These are phyloP conservation scores for Brachynemurus nebulosus DNA, from an alignment of 2,888 invertebrate species.

Conservation along the genomic window DNA sequence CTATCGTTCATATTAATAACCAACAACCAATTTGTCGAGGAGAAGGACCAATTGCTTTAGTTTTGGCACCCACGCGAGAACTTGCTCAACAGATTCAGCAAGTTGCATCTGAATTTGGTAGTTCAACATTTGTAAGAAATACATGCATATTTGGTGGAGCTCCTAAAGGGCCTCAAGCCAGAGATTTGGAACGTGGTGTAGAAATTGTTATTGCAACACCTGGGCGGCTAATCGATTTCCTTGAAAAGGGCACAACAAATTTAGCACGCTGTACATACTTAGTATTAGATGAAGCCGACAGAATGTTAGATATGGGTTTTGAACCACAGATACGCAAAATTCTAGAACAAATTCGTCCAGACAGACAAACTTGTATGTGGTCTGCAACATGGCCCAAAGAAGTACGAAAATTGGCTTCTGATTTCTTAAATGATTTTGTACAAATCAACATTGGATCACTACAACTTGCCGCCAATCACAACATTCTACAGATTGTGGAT, in stretches of 20 bases:
- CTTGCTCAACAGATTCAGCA: constrained; percentile 74
- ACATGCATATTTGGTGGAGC: constrained; percentile 87
- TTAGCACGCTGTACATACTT: constrained; percentile 70
- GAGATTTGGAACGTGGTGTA: constrained; percentile 58
- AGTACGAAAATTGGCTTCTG: constrained; percentile 80
- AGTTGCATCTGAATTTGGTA: constrained; percentile 75
- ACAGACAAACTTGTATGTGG: constrained; percentile 96
- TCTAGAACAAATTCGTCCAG: constrained; percentile 83
- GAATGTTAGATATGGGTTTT: constrained; percentile 97
- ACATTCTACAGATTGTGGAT: constrained; percentile 77
- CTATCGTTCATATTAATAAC: constrained; percentile 75
- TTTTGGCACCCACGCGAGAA: constrained; percentile 67
- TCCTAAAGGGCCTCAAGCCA: constrained; percentile 68
- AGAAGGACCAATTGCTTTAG: constrained; percentile 73
- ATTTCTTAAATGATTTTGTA: constrained; percentile 78
- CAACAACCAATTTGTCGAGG: constrained; percentile 63
- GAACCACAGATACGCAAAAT: constrained; percentile 93
- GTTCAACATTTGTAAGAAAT: constrained; percentile 63
- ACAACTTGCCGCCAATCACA: constrained; percentile 78
- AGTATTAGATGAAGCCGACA: constrained; percentile 87
- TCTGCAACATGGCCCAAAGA: constrained; percentile 99
- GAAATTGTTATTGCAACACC: constrained; percentile 85
- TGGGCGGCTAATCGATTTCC: constrained; percentile 68
- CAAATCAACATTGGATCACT: constrained; percentile 87
- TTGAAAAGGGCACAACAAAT: constrained; percentile 60